Base-by-base conservation (phyloP, 2,113 vertebrate genomes). In the Hemibagrus wyckioides region DNA sequence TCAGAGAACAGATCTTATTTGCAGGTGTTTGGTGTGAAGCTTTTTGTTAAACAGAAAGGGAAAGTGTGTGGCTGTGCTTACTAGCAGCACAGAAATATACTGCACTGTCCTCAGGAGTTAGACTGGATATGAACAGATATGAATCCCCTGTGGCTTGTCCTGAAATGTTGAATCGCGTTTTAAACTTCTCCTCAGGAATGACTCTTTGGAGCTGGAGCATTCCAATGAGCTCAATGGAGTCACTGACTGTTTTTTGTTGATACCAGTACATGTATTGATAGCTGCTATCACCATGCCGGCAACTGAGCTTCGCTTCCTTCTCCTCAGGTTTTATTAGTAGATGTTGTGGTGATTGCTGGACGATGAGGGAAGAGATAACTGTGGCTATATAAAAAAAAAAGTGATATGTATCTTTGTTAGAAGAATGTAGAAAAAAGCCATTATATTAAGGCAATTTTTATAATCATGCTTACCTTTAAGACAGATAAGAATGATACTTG, bases 1-100 rank as follows among this genome's bases (percentile, higher is more conserved):
- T 83, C 59, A 50, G 41, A 67, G 44, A 80, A 50, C 44, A 85
- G 75, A 36, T 65, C 57, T 76, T 50, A 33, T n/a, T 14, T 30
- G 85, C 85, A 86, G 85, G 85, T 86, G 85, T 86, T 63, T 80
- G 65, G 50, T 83, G 28, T 36, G 48, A 41, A 83, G 65, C 13
- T 84, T 84, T 84, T 84, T 73, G 83, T 85, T 75, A 6, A 59
- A n/a, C 52, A 75, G 30, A 41, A 6, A 85, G 50, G 69, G 83
- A 73, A 75, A 33, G 8, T 71, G 39, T 63, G 59, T 65, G 41
- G 25, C 89, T 83, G 89, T 90, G 83, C 65, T 61, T 56, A 28
- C 83, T 89, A 44, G 85, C 86, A 44, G 88, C 90, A 69, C 90
- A 90, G 86, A 85, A 90, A 84, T 90, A 90, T 11, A 86, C 48